A percentile compares a stretch with the other conserved stretches of the same genome.
Evolutionary conservation across 2,113 vertebrate species (phyloP).

Genomic region (Laticauda laticaudata): DNA sequence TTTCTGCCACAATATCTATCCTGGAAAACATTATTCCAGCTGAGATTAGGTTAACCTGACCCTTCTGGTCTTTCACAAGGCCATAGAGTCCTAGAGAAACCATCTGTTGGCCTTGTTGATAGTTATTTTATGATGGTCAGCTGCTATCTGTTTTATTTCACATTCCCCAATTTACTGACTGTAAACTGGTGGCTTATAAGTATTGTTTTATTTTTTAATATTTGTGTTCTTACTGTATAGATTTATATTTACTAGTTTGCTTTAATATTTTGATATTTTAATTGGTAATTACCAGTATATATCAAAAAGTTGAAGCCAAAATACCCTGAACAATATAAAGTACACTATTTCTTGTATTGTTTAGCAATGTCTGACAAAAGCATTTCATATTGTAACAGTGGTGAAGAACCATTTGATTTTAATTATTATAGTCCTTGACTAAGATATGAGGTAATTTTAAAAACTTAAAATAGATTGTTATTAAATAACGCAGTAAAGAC

Average conservation of each 20-base stretch:
- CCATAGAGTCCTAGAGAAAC: neutral
- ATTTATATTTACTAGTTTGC: neutral
- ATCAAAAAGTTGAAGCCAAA: neutral
- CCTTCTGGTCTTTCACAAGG: neutral
- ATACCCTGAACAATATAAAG: neutral
- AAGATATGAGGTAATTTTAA: neutral
- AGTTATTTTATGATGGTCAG: neutral
- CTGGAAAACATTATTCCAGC: neutral
- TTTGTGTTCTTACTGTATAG: neutral
- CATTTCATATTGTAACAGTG: neutral
- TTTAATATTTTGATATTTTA: neutral
- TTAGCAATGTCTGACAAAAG: neutral
- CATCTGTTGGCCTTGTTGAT: neutral
- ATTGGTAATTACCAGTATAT: neutral
- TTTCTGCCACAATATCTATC: neutral
- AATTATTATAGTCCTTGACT: neutral
- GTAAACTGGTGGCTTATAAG: neutral
- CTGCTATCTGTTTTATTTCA: neutral
- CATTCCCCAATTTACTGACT: neutral
- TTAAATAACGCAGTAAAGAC: neutral
- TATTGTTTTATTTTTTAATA: neutral
- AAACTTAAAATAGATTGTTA: neutral
- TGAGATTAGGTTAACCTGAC: neutral
- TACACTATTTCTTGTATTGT: neutral
- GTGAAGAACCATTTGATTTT: neutral